phyloP scores from a whole-genome alignment of 2,797 vertebrate genomes.

The Cetoscarus ocellatus region DNA sequence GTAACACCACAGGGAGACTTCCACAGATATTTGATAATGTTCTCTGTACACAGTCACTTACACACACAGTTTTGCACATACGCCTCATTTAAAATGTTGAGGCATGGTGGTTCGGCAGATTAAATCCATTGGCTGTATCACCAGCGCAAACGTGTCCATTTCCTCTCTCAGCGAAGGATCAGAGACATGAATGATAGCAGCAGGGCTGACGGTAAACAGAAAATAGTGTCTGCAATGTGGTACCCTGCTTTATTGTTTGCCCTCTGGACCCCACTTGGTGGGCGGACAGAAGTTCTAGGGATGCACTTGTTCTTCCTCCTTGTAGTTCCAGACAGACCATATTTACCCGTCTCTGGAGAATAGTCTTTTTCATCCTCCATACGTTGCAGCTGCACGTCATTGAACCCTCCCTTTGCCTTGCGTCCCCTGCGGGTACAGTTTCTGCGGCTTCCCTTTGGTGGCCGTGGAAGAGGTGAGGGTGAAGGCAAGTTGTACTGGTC shows the following conservation, averaged over 20 bases:
- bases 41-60: constrained; percentile 64
- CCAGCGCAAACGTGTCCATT: constrained; percentile 32
- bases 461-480: constrained; percentile 81
- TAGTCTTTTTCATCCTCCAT: constrained; percentile 86
- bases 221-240: constrained; percentile 34
- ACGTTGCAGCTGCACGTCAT: constrained; percentile 83
- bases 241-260: constrained; percentile 81
- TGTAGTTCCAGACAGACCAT: constrained; percentile 82
- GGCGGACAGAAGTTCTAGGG: constrained; percentile 89
- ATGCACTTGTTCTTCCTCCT: constrained; percentile 95
- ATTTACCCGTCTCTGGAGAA: constrained; percentile 84
- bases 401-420: constrained; percentile 84
- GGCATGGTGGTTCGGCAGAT: constrained; percentile 56
- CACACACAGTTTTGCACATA: constrained; percentile 57
- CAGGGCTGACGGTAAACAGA: constrained; percentile 78
- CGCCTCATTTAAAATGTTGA: constrained; percentile 78
- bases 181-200: constrained; percentile 84
- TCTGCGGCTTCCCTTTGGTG: constrained; percentile 85
- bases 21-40: constrained; percentile 53
- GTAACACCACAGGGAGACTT: constrained; percentile 53
- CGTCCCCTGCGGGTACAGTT: constrained; percentile 94
- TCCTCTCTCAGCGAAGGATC: constrained; percentile 87
- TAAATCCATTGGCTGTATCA: constrained; percentile 54
- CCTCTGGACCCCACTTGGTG: constrained; percentile 94
- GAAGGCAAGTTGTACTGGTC: constrained; percentile 81